Evolutionary conservation across 2,888 invertebrate genomes (phyloP), one percentile per base, ranked within the genome.

Genomic region (Chymomyza amoena): DNA sequence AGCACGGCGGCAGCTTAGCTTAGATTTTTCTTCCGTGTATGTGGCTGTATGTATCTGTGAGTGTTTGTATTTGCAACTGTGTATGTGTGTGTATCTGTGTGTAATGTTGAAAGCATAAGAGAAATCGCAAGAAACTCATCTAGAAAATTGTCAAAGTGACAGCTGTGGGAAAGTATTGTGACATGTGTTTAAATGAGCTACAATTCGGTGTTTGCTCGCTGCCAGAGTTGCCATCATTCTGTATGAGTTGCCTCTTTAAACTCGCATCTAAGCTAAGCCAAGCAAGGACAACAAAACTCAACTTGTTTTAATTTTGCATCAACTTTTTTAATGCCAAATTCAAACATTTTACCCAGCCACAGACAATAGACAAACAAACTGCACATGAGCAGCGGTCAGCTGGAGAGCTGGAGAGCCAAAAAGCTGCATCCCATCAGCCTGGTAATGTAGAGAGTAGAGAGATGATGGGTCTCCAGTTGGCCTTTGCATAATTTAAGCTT

Each of bases 151-250:
- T 87, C 85, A 87, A 88, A 85, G 84, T 88, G 84, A 85, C 84
- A 85, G 88, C 82, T 85, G 84, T 78, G 85, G 77, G 80, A 84
- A 88, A 88, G 84, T 85, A 84, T 85, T 85, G 84, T 88, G 89
- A 88, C 84, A 85, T 85, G 87, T 85, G 84, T 85, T 87, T 84
- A 87, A 88, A 87, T 85, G 85, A 87, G 85, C 88, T 88, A 82
- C 85, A 85, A 79, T 88, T 15, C 15, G 20, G 15, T 18, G 9
- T 18, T 7, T 10, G 7, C 25, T 18, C 0, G 9, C 25, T 25
- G 25, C 16, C 16, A 20, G 20, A 54, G 20, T 18, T 54, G 18
- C 57, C 25, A 25, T 2, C 57, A 57, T 54, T 16, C 20, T 54
- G 20, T 54, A 3, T 65, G 60, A 13, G 51, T 18, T 54, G 32